Evolutionary conservation across 2,797 vertebrate species (phyloP).

Genomic region (Enteromius paludinosus): DNA sequence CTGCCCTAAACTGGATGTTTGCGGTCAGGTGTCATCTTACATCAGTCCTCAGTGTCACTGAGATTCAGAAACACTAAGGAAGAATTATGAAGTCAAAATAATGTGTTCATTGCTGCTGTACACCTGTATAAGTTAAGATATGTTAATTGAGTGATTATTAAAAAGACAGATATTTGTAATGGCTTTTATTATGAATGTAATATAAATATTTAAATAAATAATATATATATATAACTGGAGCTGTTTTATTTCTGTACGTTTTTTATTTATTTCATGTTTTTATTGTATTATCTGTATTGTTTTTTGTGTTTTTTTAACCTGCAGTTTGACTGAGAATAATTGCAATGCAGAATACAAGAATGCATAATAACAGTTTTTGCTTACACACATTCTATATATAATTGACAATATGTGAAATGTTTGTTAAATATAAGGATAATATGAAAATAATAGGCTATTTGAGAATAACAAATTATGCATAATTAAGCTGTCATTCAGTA

Average conservation of each 20-base stretch:
- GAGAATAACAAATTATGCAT: background rate
- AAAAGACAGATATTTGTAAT: background rate
- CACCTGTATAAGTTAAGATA: background rate
- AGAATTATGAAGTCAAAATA: background rate
- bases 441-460: background rate
- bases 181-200: background rate
- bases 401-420: background rate
- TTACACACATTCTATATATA: no score
- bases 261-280: no score
- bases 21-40: constrained; percentile 31
- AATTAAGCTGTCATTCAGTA: background rate
- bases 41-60: background rate
- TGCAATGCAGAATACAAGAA: no score
- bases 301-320: no score
- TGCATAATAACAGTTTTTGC: no score
- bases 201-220: no score
- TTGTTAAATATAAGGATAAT: no score
- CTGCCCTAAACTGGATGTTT: background rate
- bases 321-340: no score
- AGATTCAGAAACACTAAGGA: constrained; percentile 17
- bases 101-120: background rate
- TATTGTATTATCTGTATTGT: no score
- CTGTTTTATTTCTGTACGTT: no score
- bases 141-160: background rate
- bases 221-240: no score